Base-by-base conservation (phyloP, 64 coral and sea anemone genomes). In the Porites australiensis region DNA sequence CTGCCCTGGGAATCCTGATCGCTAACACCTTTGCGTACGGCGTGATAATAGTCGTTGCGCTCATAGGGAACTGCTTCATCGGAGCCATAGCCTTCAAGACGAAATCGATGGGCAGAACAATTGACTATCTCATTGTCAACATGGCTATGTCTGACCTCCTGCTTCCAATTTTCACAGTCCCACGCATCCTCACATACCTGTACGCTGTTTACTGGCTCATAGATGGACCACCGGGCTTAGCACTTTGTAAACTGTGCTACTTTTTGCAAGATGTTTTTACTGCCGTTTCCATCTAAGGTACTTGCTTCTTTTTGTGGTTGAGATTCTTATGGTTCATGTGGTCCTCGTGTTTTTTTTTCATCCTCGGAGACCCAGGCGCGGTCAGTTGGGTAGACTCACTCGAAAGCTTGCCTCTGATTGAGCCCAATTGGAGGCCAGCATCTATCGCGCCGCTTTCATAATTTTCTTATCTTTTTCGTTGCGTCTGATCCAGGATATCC, bases 121-220 rank as follows among this genome's bases (percentile, higher is more conserved):
- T 76, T 47, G 19, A 76, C 73, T 76, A 76, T 18, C 73, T 76
- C 15, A 76, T 76, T 47, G 46, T 76, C 6, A 76, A 76, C 73
- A 76, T 76, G 73, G 73, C 73, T 3, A 76, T 76, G 44, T 76
- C 73, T 47, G 73, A 76, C 73, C 73, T 76, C 47, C 46, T 76
- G 16, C 3, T 51, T 8, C 73, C 73, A 51, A 50, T 76, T 50
- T 76, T 76, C 50, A 47, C 46, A 16, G 6, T 76, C 46, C 73
- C 73, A 7, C 45, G 73, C 1, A 50, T 50, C n/a, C 44, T 76
- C 19, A 76, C 73, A 50, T 4, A 50, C 5, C 16, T 76, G 44
- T 76, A 76, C 48, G 13, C 50, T 19, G 73, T 44, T 14, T 50
- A 76, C 44, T 76, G 73, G 73, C 45, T 76, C 73, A 50, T 76